A percentile compares a stretch with the other conserved stretches of the same genome.
Evolutionary conservation across 2,113 vertebrate genomes (phyloP).

Genomic region (Rhinopithecus roxellana): DNA sequence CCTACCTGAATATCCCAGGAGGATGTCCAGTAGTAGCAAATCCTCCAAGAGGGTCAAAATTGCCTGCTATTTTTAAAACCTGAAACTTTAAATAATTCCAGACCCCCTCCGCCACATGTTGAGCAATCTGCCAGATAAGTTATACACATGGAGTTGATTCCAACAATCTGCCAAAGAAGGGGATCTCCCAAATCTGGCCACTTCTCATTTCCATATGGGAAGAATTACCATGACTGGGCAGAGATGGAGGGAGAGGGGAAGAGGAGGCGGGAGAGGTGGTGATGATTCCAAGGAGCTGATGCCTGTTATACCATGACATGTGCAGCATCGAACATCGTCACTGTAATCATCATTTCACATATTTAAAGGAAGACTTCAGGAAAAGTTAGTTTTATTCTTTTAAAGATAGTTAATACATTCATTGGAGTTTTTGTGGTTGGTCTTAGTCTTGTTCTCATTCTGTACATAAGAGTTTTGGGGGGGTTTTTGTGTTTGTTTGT

Average conservation of each 20-base stretch:
- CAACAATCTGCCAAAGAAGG: not conserved
- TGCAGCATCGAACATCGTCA: fast-evolving
- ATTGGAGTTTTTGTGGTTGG: not conserved
- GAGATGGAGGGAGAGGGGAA: not conserved
- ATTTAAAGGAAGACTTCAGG: not conserved
- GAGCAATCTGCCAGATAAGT: not conserved
- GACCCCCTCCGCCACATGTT: not conserved
- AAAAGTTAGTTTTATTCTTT: not conserved
- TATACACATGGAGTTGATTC: not conserved
- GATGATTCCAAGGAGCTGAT: not conserved
- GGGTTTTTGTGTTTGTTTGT: not conserved
- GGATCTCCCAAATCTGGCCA: not conserved
- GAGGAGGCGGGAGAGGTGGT: fast-evolving
- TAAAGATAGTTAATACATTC: not conserved
- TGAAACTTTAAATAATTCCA: conserved; percentile 44
- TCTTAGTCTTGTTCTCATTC: not conserved
- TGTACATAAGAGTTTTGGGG: not conserved
- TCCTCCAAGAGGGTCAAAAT: not conserved
- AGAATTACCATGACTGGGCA: not conserved
- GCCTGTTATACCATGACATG: not conserved
- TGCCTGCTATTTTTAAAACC: conserved; percentile 57
- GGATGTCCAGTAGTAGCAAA: conserved; percentile 33
- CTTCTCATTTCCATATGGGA: conserved; percentile 1
- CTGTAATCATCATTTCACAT: not conserved
- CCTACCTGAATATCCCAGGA: not conserved